Evolutionary conservation across 1,140 invertebrate genomes (phyloP), one percentile per base, ranked within the genome.

Genomic region (Drosophila busckii): DNA sequence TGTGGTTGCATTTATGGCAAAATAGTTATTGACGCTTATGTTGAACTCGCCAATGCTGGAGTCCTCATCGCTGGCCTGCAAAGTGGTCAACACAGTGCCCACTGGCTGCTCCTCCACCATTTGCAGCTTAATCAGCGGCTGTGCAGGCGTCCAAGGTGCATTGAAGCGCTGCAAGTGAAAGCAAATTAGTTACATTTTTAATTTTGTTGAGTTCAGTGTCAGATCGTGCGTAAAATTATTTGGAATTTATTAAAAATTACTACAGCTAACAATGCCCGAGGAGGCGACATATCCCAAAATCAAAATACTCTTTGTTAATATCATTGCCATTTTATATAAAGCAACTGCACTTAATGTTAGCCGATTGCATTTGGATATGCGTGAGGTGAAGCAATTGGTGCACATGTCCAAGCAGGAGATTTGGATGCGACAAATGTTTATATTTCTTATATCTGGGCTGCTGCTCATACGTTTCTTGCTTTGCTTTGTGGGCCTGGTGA

Each of bases 41-140:
- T 68, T 78, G 68, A 95, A 96, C 53, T 92, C 90, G 7, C 93
- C 91, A 60, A 96, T 94, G 44, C 93, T 93, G 0, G 94, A 95
- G 66, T 97, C 95, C 22, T 90, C 88, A 87, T 98, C 96, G 3
- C 90, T 92, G 8, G 96, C 96, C 12, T 91, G 91, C 52, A 96
- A 93, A 4, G 93, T 95, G 4, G 91, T 91, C 0, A 98, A 91
- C 16, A 95, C 90, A 0, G 94, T 93, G 15, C 94, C 94, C 6
- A 92, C 87, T 0, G 95, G 94, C 66, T 94, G 93, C 87, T 97
- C 96, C 88, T 98, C 96, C 37, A 92, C 89, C 54, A 97, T 90
- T 60, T 92, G 92, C 73, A 92, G 90, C 52, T 88, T 89, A 83
- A 93, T 94, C 31, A 88, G 89, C 3, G 92, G 92, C 70, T 92